Evolutionary conservation across 2,888 invertebrate species (phyloP), one percentile per base, ranked within the genome.

Genomic region (Drosophila aldrichi): DNA sequence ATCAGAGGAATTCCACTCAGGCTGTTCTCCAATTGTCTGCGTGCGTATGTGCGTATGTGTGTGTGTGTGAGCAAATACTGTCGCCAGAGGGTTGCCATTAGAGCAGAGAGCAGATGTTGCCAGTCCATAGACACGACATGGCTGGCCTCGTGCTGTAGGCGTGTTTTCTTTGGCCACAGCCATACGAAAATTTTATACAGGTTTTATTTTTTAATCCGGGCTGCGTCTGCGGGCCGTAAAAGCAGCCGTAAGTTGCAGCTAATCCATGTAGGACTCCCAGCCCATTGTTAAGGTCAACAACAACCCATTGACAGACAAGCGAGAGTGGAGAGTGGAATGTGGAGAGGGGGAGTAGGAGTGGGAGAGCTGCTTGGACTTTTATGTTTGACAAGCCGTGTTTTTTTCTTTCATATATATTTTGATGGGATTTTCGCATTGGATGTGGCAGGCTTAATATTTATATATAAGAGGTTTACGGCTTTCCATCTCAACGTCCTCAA

Each of bases 271-370:
- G 60, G 40, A 44, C 14, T 20, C 56, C 25, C 79, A 56, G 49
- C 36, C 82, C 71, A 74, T 81, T 81, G 81, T 81, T 81, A 76
- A 79, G 81, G 82, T 82, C 82, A 79, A 68, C 82, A 81, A 66
- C 51, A 55, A 41, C 49, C 49, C 49, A 49, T 49, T 49, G 18
- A 29, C 40, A 25, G 38, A 20, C 36, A 14, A 6, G 38, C 14
- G 29, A 16, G 36, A 9, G 20, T 3, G n/a, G n/a, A 29, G 4
- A 36, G 22, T 22, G 25, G n/a, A n/a, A n/a, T n/a, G n/a, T n/a
- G 25, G 49, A 1, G 51, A 6, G 9, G 1, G 49, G 2, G 14
- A 34, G 49, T 3, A 14, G 14, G 12, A 2, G 7, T 7, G 32
- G 4, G 14, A 62, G 46, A 29, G 62, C 54, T 41, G 63, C 67